phyloP scores from a whole-genome alignment of 2,113 vertebrate species.

The Neopipo cinnamomea region DNA sequence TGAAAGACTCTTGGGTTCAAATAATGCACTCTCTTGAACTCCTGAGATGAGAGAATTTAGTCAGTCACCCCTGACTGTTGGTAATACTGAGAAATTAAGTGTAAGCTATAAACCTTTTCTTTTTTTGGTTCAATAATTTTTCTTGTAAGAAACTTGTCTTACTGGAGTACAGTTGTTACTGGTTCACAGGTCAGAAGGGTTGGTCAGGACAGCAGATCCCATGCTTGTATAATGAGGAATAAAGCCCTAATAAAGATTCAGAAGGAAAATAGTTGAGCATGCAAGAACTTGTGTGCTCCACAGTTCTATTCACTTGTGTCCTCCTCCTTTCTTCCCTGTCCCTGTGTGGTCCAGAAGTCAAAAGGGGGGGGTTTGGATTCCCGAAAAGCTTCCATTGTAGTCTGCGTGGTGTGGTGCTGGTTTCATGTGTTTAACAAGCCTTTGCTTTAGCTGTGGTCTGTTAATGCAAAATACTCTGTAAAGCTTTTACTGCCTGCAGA shows the following conservation, averaged over 20 bases:
- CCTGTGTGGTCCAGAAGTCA: background rate
- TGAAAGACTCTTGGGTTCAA: background rate
- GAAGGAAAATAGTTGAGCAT: background rate
- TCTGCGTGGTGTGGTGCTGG: background rate
- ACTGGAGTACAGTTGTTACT: background rate
- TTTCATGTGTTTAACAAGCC: background rate
- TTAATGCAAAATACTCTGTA: background rate
- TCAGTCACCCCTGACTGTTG: background rate
- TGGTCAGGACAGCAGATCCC: background rate
- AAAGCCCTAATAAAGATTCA: background rate
- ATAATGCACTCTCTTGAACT: background rate
- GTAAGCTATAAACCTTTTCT: background rate
- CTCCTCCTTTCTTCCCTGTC: background rate
- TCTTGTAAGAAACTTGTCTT: background rate
- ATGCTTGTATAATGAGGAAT: background rate
- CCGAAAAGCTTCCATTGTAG: background rate
- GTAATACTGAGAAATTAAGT: background rate
- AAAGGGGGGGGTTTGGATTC: background rate
- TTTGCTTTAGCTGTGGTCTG: background rate
- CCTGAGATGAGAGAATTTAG: background rate
- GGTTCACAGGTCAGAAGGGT: background rate
- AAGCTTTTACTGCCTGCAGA: background rate
- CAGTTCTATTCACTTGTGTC: background rate
- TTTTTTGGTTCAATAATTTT: background rate
- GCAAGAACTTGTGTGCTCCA: background rate